Percentiles rank a stretch among this genome's conserved stretches.
Conservation (phyloP, 2,797 vertebrate species). For the Rallus crepitans region DNA sequence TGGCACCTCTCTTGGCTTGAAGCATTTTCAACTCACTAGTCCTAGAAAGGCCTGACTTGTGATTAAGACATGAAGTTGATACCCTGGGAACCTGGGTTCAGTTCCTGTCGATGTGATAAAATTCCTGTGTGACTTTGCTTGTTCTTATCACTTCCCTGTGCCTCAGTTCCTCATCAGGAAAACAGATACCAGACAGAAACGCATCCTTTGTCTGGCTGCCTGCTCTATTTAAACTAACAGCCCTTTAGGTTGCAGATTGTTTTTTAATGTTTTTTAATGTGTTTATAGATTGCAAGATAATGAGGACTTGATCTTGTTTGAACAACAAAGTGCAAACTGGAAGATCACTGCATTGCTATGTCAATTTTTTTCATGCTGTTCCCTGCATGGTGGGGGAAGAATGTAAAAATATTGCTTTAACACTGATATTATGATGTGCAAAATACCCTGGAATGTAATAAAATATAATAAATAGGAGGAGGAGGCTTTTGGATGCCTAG, state of each 20-base stretch:
- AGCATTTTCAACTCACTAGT: neutral
- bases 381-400: neutral
- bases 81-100: neutral
- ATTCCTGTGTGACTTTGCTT: neutral
- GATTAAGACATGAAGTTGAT: slow-evolving; percentile 17
- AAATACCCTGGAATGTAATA: neutral
- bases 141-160: neutral
- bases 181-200: neutral
- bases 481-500: neutral
- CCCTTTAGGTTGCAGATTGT: neutral
- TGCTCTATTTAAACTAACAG: slow-evolving; percentile 2
- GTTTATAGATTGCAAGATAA: slow-evolving; percentile 18
- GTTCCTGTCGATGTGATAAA: neutral
- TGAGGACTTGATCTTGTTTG: slow-evolving; percentile 16
- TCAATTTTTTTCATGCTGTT: neutral
- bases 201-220: neutral
- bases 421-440: neutral
- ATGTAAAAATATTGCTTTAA: neutral
- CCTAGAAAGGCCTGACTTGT: neutral
- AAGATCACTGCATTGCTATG: neutral
- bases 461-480: neutral
- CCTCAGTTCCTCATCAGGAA: neutral
- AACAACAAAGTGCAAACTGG: neutral
- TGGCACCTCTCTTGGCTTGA: neutral
- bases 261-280: slow-evolving; percentile 60